Conservation (phyloP, 2,113 vertebrate genomes). For the Dissostichus mawsoni region DNA sequence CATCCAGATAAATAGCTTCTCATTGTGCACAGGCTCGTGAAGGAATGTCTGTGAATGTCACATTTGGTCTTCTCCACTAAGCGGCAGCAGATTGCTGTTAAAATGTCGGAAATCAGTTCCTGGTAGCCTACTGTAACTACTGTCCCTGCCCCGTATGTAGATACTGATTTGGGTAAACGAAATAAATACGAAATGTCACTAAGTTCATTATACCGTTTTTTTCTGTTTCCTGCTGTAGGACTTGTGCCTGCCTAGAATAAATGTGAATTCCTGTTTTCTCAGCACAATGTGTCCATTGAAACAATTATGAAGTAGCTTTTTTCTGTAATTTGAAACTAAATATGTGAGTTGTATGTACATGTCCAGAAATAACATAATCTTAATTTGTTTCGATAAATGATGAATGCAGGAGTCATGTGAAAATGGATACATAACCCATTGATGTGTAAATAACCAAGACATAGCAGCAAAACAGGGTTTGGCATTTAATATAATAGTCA, state of each 20-base stretch:
- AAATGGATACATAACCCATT: not conserved
- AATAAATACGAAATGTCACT: not conserved
- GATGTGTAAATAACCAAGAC: slow-evolving; percentile 23
- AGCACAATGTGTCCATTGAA: not conserved
- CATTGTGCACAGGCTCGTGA: slow-evolving; percentile 39
- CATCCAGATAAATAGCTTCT: not conserved
- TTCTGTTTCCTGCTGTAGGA: not conserved
- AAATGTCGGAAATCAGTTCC: not conserved
- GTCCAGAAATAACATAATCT: not conserved
- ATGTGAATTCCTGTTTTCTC: not conserved
- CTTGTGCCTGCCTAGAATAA: not conserved
- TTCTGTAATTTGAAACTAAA: not conserved
- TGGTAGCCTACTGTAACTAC: not conserved
- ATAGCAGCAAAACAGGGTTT: slow-evolving; percentile 41
- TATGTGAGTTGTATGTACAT: not conserved
- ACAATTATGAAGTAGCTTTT: no score
- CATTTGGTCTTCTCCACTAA: slow-evolving; percentile 34
- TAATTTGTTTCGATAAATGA: not conserved
- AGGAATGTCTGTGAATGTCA: slow-evolving; percentile 3
- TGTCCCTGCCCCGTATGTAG: not conserved
- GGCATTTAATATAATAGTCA: slow-evolving; percentile 86
- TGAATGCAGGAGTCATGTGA: not conserved
- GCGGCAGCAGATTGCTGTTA: slow-evolving; percentile 48
- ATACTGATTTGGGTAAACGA: not conserved
- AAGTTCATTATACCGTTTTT: not conserved